Evolutionary conservation across 2,888 invertebrate species (phyloP), one percentile per base, ranked within the genome.

Genomic region (Drosophila meridiana): DNA sequence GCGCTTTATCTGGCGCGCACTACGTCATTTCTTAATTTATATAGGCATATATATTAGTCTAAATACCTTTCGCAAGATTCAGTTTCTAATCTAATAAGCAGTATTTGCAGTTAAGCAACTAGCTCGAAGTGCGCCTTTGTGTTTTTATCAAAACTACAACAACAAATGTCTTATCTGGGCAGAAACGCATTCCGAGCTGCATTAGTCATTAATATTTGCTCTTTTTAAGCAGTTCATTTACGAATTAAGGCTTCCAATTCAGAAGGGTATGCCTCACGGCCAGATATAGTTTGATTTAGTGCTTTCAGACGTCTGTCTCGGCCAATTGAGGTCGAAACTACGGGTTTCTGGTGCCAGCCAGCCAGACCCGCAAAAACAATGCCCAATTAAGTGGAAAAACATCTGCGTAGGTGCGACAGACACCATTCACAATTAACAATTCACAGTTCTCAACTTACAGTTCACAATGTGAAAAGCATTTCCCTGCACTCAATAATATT

Each of bases 341-440:
- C 42, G 61, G 56, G 52, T 45, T 60, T 60, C 28, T 58, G 76
- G 73, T 78, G 68, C 76, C 50, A 64, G 61, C 14, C 47, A 28
- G 74, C 56, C 52, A 78, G 73, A 60, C 56, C 47, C 78, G 73
- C 64, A 73, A 80, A 80, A 83, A 65, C 64, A 67, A 73, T 82
- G 66, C 60, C 57, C 75, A 76, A 88, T 83, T 78, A 62, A 78
- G 78, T 56, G 78, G 60, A 60, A 72, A 85, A 57, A 85, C 81
- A 72, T 83, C 81, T 85, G 86, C 59, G 65, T 53, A 79, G 76
- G 74, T 73, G 68, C 78, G 76, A 78, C 73, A 61, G 52, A 50
- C 63, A 70, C 36, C 47, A 43, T 34, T 53, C 53, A 30, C 42
- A 63, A 43, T 34, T 53, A 34, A 30, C 42, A 63, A 52, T 34